phyloP scores from a whole-genome alignment of 2,113 vertebrate genomes.

The Colossoma macropomum region DNA sequence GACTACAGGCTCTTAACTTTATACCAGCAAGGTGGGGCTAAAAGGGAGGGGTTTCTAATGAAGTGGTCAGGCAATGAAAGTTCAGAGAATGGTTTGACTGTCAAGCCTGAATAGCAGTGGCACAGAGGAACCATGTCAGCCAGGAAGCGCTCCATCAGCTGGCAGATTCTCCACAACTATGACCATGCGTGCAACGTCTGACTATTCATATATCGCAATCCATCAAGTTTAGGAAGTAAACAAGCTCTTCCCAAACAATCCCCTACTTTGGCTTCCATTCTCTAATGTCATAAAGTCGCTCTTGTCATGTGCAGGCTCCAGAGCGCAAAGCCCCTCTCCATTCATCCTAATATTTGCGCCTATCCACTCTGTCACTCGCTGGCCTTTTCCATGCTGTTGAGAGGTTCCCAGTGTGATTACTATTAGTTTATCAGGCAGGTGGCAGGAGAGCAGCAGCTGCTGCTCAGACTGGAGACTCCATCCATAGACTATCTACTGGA shows the following conservation, averaged over 20 bases:
- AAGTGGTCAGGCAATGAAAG: not conserved
- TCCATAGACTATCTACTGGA: constrained; percentile 72
- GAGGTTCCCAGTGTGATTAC: constrained; percentile 75
- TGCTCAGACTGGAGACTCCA: constrained; percentile 64
- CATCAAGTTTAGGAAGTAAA: not conserved
- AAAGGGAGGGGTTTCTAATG: no score
- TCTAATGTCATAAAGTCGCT: constrained; percentile 16
- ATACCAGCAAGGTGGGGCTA: no score
- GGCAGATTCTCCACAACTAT: not conserved
- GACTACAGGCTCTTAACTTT: no score
- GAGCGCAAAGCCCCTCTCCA: constrained; percentile 71
- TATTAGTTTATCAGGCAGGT: constrained; percentile 84
- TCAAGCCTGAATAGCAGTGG: not conserved
- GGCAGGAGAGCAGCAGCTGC: constrained; percentile 78
- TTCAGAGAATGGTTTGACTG: not conserved
- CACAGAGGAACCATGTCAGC: not conserved
- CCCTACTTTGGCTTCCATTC: not conserved
- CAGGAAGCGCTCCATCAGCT: not conserved
- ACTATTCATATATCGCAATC: constrained; percentile 70
- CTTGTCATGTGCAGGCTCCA: constrained; percentile 55
- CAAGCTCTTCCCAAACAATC: not conserved
- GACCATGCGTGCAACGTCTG: constrained; percentile 62
- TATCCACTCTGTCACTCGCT: constrained; percentile 63
- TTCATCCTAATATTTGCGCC: constrained; percentile 74
- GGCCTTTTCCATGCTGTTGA: constrained; percentile 59